phyloP scores from a whole-genome alignment of 2,113 vertebrate species.

The Nesogale talazaci region DNA sequence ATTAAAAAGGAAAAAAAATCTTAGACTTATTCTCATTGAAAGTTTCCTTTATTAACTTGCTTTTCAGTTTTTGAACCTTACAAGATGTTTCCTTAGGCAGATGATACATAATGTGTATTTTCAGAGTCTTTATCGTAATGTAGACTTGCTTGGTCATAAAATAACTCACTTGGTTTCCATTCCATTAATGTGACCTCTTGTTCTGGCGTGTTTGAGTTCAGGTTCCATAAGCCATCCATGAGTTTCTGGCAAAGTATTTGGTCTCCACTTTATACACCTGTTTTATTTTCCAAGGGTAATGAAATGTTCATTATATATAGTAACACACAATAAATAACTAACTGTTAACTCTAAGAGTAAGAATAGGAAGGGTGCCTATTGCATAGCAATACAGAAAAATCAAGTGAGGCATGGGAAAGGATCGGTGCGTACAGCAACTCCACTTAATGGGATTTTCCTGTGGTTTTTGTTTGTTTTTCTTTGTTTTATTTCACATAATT shows the following conservation, averaged over 20 bases:
- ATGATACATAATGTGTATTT: conserved; percentile 76
- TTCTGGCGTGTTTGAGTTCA: conserved; percentile 82
- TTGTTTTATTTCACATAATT: conserved; percentile 95
- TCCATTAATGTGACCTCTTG: conserved; percentile 74
- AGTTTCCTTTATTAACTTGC: conserved; percentile 87
- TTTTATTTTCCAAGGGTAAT: conserved; percentile 83
- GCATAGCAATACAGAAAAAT: conserved; percentile 85
- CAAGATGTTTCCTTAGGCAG: conserved; percentile 80
- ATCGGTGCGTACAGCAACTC: conserved; percentile 86
- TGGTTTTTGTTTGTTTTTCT: conserved; percentile 80
- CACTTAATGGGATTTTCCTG: conserved; percentile 89
- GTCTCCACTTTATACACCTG: conserved; percentile 86
- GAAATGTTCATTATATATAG: conserved; percentile 85
- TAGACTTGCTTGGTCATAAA: conserved; percentile 78
- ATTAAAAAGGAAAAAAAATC: conserved; percentile 82
- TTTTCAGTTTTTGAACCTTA: conserved; percentile 84
- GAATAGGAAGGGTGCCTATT: conserved; percentile 85
- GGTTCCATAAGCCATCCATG: conserved; percentile 83
- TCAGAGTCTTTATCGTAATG: conserved; percentile 73
- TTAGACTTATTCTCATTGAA: conserved; percentile 87
- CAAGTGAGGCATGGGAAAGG: conserved; percentile 86
- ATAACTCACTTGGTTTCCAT: conserved; percentile 77
- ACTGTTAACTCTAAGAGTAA: conserved; percentile 85
- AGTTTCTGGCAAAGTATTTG: conserved; percentile 86
- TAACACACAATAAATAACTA: conserved; percentile 91